Conservation (phyloP, 1,140 invertebrate genomes). For the Sogatella furcifera region DNA sequence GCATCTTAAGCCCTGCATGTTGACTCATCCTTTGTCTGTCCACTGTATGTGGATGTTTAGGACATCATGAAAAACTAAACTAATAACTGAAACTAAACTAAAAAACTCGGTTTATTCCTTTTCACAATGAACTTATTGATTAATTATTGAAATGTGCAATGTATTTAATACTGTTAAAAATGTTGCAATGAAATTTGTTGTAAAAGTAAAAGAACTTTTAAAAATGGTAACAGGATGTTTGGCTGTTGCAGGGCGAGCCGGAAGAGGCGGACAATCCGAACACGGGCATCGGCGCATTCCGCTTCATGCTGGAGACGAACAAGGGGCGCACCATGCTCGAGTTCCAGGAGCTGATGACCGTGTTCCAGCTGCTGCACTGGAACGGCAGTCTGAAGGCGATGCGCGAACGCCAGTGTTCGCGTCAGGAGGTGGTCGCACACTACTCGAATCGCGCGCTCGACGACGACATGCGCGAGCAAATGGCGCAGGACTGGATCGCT, state of each 20-base stretch:
- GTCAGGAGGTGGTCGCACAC: constrained; percentile 85
- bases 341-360: constrained; percentile 94
- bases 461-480: constrained; percentile 91
- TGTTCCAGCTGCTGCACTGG: constrained; percentile 92
- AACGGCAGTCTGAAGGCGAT: constrained; percentile 87
- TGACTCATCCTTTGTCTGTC: too few species aligned
- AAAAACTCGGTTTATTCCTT: too few species aligned
- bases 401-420: constrained; percentile 87
- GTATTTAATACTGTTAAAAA: too few species aligned
- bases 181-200: too few species aligned
- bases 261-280: constrained; percentile 69
- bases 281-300: constrained; percentile 83
- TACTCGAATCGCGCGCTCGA: constrained; percentile 82
- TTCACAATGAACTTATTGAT: too few species aligned
- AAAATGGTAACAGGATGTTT: not conserved
- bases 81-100: too few species aligned
- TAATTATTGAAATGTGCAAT: too few species aligned
- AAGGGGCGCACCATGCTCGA: constrained; percentile 89
- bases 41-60: too few species aligned
- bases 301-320: constrained; percentile 90
- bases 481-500: constrained; percentile 93
- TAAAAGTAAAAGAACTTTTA: too few species aligned
- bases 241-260: constrained; percentile 36
- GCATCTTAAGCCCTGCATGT: too few species aligned
- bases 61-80: too few species aligned